Percentiles rank a stretch among this genome's conserved stretches.
phyloP scores from a whole-genome alignment of 2,113 vertebrate species.

The Thunnus thynnus region DNA sequence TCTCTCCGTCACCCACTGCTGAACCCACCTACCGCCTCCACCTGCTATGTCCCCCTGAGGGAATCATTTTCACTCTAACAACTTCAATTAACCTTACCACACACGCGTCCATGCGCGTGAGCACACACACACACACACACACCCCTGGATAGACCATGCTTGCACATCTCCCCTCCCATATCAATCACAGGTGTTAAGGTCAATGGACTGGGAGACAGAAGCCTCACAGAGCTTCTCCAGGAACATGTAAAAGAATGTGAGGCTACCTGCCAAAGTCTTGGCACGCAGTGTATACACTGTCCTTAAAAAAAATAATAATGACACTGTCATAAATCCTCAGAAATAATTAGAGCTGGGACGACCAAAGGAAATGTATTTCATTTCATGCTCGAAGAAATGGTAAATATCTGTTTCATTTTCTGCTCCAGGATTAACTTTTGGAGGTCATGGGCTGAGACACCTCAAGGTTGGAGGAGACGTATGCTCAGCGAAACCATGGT shows the following conservation, averaged over 20 bases:
- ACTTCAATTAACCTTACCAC: slow-evolving; percentile 82
- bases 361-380: slow-evolving; percentile 59
- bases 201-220: slow-evolving; percentile 58
- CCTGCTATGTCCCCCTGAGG: slow-evolving; percentile 63
- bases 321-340: slow-evolving; percentile 45
- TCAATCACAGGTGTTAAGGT: slow-evolving; percentile 73
- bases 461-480: slow-evolving; percentile 39
- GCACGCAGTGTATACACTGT: slow-evolving; percentile 18
- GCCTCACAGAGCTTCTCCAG: slow-evolving; percentile 28
- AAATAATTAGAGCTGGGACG: slow-evolving; percentile 62
- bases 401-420: slow-evolving; percentile 50
- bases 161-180: slow-evolving; percentile 36
- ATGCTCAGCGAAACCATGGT: slow-evolving; percentile 15
- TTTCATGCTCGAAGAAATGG: slow-evolving; percentile 63
- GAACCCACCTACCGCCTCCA: slow-evolving; percentile 61
- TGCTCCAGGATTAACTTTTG: slow-evolving; percentile 53
- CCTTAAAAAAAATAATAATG: slow-evolving; percentile 47
- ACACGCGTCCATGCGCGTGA: slow-evolving; percentile 5
- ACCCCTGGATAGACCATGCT: not conserved
- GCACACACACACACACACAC: slow-evolving; percentile 2
- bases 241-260: slow-evolving; percentile 58
- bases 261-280: slow-evolving; percentile 10
- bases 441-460: slow-evolving; percentile 38
- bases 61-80: slow-evolving; percentile 82
- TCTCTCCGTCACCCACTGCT: slow-evolving; percentile 63